Evolutionary conservation across 2,797 vertebrate genomes (phyloP).

Genomic region (Sternotherus odoratus): DNA sequence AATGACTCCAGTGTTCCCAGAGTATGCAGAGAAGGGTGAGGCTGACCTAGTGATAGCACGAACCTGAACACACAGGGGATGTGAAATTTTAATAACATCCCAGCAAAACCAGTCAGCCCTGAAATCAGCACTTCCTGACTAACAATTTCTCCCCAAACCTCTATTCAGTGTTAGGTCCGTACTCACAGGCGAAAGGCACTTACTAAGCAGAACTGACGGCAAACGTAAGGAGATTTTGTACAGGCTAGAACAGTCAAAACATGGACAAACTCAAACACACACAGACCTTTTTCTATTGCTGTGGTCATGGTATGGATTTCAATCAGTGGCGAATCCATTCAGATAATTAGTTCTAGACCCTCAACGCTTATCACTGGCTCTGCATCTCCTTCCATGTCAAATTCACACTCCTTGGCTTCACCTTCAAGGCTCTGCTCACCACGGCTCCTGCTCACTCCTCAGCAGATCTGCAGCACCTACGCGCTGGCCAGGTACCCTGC

Average conservation of each 20-base stretch:
- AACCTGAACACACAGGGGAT: background rate
- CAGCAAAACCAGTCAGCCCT: background rate
- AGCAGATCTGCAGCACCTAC: background rate
- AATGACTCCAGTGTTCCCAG: background rate
- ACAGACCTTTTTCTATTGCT: background rate
- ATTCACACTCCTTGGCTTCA: background rate
- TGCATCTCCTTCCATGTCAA: background rate
- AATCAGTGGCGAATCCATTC: background rate
- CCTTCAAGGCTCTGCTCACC: background rate
- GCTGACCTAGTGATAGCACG: background rate
- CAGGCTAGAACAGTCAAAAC: background rate
- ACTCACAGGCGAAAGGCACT: background rate
- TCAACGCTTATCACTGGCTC: background rate
- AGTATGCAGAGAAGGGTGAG: background rate
- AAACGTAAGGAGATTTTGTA: background rate
- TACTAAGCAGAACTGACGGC: background rate
- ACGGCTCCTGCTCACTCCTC: background rate
- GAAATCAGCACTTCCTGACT: background rate
- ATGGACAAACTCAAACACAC: background rate
- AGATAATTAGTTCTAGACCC: background rate
- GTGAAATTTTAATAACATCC: background rate
- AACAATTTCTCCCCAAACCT: background rate
- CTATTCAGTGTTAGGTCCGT: background rate
- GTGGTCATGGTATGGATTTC: background rate
- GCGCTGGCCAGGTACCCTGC: background rate